Evolutionary conservation across 2,888 invertebrate species (phyloP).

Genomic region (Sialis lutaria): DNA sequence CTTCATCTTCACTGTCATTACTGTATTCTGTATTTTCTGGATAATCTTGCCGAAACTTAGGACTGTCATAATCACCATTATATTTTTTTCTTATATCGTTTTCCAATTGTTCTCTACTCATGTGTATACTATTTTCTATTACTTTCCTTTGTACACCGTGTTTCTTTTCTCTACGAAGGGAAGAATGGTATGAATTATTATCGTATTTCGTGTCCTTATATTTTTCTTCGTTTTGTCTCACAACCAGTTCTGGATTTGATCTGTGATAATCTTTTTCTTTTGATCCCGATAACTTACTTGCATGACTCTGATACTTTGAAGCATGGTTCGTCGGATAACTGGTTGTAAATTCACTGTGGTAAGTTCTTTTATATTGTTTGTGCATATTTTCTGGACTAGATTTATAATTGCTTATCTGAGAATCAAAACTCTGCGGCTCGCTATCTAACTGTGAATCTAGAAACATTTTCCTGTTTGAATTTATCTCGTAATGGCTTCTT

Average conservation of each 20-base stretch:
- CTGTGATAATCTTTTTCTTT: constrained; percentile 34
- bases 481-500: no score
- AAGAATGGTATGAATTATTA: no score
- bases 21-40: constrained; percentile 10
- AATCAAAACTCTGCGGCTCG: constrained; percentile 52
- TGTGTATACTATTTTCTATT: no score
- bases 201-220: no score
- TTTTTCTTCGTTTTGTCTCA: background rate
- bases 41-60: no score
- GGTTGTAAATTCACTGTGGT: constrained; percentile 19
- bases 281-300: constrained; percentile 22
- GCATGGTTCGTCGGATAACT: constrained; percentile 13
- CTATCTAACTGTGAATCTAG: constrained; percentile 25
- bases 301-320: constrained; percentile 11
- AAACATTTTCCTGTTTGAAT: constrained; percentile 7
- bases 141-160: no score
- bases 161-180: no score
- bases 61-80: constrained; percentile 37
- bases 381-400: constrained; percentile 36
- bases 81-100: constrained; percentile 23
- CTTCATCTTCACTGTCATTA: constrained; percentile 53
- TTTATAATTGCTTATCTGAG: constrained; percentile 37
- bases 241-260: constrained; percentile 40
- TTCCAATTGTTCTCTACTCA: constrained; percentile 27
- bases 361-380: constrained; percentile 10